Evolutionary conservation across 2,113 vertebrate genomes (phyloP).

Genomic region (Corythoichthys haematopterus): DNA sequence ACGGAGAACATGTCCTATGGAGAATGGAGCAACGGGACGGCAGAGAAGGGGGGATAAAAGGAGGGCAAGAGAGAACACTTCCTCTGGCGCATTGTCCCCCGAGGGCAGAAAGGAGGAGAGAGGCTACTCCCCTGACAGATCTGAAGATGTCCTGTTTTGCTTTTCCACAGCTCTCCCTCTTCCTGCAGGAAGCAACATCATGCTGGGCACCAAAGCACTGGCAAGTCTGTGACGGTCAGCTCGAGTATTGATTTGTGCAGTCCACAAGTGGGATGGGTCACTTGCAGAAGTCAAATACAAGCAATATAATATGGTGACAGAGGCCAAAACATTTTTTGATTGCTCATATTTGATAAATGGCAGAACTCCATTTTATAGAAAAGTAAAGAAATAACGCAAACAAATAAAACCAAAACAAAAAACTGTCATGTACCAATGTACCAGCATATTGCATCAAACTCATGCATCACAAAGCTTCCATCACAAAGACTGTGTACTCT

Average conservation of each 20-base stretch:
- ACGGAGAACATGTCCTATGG: constrained; percentile 35
- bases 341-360: background rate
- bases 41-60: constrained; percentile 45
- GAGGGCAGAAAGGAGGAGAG: constrained; percentile 72
- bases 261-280: constrained; percentile 18
- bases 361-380: background rate
- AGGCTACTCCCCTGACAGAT: constrained; percentile 70
- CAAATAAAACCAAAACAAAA: too few species aligned
- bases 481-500: too few species aligned
- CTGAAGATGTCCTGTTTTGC: constrained; percentile 79
- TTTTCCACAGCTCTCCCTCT: constrained; percentile 68
- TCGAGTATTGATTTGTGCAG: constrained; percentile 36
- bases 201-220: constrained; percentile 56
- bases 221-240: constrained; percentile 16
- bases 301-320: background rate
- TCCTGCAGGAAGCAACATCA: constrained; percentile 76
- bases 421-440: too few species aligned
- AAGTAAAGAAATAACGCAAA: too few species aligned
- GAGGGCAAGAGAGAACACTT: constrained; percentile 46
- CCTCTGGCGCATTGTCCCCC: constrained; percentile 64
- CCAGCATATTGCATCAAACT: too few species aligned
- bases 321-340: background rate
- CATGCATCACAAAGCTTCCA: too few species aligned
- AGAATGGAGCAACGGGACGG: constrained; percentile 44
- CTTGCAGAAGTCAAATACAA: constrained; percentile 7